Conservation (phyloP, 2,888 invertebrate species). For the Patella pellucida region DNA sequence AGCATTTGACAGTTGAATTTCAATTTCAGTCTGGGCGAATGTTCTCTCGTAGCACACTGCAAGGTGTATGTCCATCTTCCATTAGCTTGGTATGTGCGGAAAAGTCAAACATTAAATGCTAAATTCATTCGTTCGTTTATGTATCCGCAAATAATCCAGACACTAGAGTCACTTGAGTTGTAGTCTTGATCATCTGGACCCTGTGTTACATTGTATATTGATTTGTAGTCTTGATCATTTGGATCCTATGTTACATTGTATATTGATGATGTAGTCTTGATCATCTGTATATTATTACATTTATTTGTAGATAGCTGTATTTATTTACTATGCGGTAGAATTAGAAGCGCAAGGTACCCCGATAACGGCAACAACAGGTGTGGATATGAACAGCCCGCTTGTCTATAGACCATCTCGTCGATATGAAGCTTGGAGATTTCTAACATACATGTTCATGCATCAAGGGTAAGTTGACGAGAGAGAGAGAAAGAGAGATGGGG, state of each 20-base stretch:
- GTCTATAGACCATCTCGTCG: conserved; percentile 91
- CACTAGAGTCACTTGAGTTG: background rate
- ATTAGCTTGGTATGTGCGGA: background rate
- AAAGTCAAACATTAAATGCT: background rate
- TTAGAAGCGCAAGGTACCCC: conserved; percentile 50
- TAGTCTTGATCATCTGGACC: conserved; percentile 12
- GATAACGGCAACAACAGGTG: conserved; percentile 76
- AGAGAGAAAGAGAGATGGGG: too few relatives aligned
- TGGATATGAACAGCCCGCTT: conserved; percentile 84
- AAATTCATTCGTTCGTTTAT: background rate
- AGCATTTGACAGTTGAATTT: too few relatives aligned
- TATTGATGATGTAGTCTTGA: conserved; percentile 8
- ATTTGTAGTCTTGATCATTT: conserved; percentile 3
- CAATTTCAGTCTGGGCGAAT: too few relatives aligned
- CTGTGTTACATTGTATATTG: background rate
- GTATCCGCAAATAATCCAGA: too few relatives aligned
- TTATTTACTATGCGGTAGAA: conserved; percentile 74
- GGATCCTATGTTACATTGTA: background rate
- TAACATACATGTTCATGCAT: conserved; percentile 97
- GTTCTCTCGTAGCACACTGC: too few relatives aligned
- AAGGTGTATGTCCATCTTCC: background rate
- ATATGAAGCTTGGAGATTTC: conserved; percentile 91
- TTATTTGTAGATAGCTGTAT: conserved; percentile 72
- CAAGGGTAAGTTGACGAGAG: conserved; percentile 78
- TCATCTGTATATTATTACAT: background rate